Base-by-base conservation (phyloP, 2,888 invertebrate species). In the Anaspis maculata region DNA sequence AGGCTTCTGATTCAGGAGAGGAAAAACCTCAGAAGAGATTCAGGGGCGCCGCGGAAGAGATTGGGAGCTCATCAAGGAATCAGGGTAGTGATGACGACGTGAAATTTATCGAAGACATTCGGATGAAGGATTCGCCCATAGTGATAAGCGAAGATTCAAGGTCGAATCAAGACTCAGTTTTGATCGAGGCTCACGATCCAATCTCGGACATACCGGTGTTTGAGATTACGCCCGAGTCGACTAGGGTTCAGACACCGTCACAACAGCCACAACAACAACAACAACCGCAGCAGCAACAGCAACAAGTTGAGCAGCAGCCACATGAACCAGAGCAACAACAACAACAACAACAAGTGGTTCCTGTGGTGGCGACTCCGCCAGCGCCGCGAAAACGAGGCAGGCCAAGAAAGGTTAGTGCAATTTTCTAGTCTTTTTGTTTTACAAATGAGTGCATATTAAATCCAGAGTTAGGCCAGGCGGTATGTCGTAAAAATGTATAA, bases 381-480 rank as follows among this genome's bases (percentile, higher is more conserved):
- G 32, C 45, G 2, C 65, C 64, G 27, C 60, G 64, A 30, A 62
- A 66, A 41, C 62, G 72, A n/a, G 72, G 72, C 3, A 51, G 73
- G 15, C 72, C 72, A 1, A 59, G 69, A 32, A 69, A 71, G 48
- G 49, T 48, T 13, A 11, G 23, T 27, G 4, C 27, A 25, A 26
- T 10, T 19, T 16, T 14, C 25, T 7, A 13, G 25, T 10, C 13
- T 32, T 29, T n/a, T 27, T 21, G 13, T 27, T 13, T 35, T n/a
- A n/a, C n/a, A n/a, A n/a, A n/a, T n/a, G n/a, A n/a, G n/a, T n/a
- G n/a, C n/a, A n/a, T n/a, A n/a, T n/a, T n/a, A n/a, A n/a, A n/a
- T n/a, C n/a, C n/a, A n/a, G n/a, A n/a, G n/a, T n/a, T n/a, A n/a
- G n/a, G n/a, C n/a, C n/a, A n/a, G n/a, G n/a, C n/a, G n/a, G n/a